Evolutionary conservation across 2,113 vertebrate species (phyloP), one percentile per base, ranked within the genome.

Genomic region (Varanus komodoensis): DNA sequence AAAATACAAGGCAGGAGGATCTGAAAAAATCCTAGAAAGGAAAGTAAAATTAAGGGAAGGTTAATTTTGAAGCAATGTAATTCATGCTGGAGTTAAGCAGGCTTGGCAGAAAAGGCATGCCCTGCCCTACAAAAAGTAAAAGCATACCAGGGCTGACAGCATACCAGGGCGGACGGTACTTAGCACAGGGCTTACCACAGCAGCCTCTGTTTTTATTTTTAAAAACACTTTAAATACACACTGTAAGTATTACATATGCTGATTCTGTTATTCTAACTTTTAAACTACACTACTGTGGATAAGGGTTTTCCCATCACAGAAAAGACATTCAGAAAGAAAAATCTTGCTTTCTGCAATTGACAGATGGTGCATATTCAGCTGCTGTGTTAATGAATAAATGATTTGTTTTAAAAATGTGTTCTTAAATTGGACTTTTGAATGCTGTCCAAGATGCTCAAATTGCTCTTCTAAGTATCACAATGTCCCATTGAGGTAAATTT

Each of bases 21-120:
- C 7, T 8, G 54, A 34, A 32, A 86, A 81, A 25, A 82, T 3
- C 44, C 75, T 44, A 94, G 84, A 92, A 86, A 87, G 21, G 73
- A 1, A 0, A 15, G 11, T 29, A 61, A 79, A 90, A 92, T 34
- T 21, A 48, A 78, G 25, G 54, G 61, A 86, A 71, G 15, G 38
- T 75, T 84, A 73, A 17, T n/a, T 94, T 1, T 85, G 73, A 74
- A 50, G 64, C 61, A 44, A 3, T 69, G 5, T 48, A 38, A 25
- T 83, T 64, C n/a, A 44, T 38, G 3, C 38, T 78, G 44, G 38
- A 78, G 50, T 83, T 67, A 44, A 21, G 25, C 64, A 11, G 29
- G 34, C 34, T 67, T 34, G 23, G 19, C n/a, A 5, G 32, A 68
- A 85, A 86, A 86, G 78, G 5, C 73, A 86, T 71, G 81, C 69